Percentiles rank a stretch among this genome's conserved stretches.
Evolutionary conservation across 2,888 invertebrate species (phyloP).

Genomic region (Lordiphosa fenestrarum): DNA sequence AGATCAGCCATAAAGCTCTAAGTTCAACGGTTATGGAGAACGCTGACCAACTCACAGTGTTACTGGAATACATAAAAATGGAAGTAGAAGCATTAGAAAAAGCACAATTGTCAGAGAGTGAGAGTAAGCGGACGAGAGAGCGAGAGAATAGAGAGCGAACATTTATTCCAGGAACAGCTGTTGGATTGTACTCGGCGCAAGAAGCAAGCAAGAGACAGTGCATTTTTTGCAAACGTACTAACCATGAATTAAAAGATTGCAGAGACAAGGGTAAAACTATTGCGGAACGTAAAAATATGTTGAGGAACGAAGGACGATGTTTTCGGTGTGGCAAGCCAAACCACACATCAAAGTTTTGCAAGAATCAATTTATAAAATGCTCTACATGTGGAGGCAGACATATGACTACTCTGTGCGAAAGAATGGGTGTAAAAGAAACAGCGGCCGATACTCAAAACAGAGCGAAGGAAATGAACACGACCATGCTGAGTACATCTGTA

Average conservation of each 20-base stretch:
- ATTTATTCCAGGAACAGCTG: not conserved
- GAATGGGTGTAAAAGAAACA: too few species aligned
- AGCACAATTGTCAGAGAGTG: not conserved
- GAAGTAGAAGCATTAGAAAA: slow-evolving; percentile 1
- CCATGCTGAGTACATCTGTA: not conserved
- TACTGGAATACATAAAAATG: not conserved
- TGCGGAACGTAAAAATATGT: not conserved
- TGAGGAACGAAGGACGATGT: not conserved
- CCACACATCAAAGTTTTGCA: not conserved
- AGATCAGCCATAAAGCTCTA: not conserved
- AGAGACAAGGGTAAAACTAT: not conserved
- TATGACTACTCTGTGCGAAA: too few species aligned
- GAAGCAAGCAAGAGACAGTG: not conserved
- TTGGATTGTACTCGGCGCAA: not conserved
- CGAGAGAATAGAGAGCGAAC: not conserved
- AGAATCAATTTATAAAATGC: too few species aligned
- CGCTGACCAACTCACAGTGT: not conserved
- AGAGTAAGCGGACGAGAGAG: not conserved
- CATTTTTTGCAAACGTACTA: not conserved
- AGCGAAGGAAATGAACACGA: too few species aligned
- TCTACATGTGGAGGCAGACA: too few species aligned
- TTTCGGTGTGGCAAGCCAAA: not conserved
- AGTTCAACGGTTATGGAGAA: not conserved
- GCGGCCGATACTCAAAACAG: too few species aligned
- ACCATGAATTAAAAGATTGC: not conserved